These are phyloP conservation scores for Morinoia aosen DNA, from an alignment of 2,888 invertebrate genomes.

Conservation along the genomic window DNA sequence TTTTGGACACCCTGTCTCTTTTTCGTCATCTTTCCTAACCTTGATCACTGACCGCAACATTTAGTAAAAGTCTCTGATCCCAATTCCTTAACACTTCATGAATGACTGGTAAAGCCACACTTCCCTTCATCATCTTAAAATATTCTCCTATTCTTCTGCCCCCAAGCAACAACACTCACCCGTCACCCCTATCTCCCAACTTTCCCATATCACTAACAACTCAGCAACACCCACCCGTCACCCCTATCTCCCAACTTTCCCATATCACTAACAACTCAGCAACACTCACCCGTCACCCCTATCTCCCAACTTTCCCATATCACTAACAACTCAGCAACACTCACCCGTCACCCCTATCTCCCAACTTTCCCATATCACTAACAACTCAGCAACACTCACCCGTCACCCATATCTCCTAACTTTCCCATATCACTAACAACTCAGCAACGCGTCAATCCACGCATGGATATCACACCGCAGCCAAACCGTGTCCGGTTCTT, in stretches of 20 bases:
- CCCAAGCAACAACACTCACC: not conserved
- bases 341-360: not conserved
- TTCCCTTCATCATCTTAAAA: not conserved
- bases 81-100: not conserved
- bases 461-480: not conserved
- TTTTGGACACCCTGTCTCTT: too few species aligned
- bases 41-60: too few species aligned
- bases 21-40: too few species aligned
- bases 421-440: slow-evolving; percentile 7
- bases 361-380: too few species aligned
- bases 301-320: not conserved
- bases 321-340: not conserved
- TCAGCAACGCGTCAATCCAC: not conserved
- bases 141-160: not conserved
- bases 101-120: not conserved
- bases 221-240: not conserved
- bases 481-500: not conserved
- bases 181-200: not conserved
- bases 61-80: not conserved
- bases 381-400: not conserved
- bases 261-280: slow-evolving; percentile 8
- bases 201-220: slow-evolving; percentile 8
- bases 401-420: not conserved
- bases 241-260: not conserved
- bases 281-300: not conserved